Evolutionary conservation across 92 coral and sea anemone genomes (phyloP), one percentile per base, ranked within the genome.

Genomic region (Actinernus sp.): DNA sequence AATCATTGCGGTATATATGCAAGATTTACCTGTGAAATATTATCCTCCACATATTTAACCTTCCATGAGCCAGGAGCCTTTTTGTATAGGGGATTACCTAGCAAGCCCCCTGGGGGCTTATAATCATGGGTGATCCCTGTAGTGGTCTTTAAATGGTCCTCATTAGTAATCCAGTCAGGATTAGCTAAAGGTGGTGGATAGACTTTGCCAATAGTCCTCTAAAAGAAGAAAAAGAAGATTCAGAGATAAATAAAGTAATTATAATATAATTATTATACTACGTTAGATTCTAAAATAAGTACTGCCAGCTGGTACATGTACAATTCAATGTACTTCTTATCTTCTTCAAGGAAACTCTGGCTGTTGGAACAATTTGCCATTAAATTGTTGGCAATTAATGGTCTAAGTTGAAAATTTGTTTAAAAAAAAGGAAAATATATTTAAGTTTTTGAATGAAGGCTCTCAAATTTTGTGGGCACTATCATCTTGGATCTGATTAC

Each of bases 1-100:
- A n/a, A n/a, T n/a, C n/a, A n/a, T n/a, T n/a, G n/a, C n/a, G n/a
- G n/a, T n/a, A n/a, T n/a, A n/a, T n/a, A n/a, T n/a, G n/a, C n/a
- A n/a, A 14, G 14, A 23, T 53, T 29, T 54, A 89, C 96, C 79
- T 87, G 87, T 21, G 88, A 78, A 61, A 94, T 94, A 26, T 93
- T 84, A 43, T 94, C 98, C 37, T 94, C 97, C 1, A 84, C 90
- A 81, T 91, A 94, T 32, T 84, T 85, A 17, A 87, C 90, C 40
- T 94, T 87, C 97, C 97, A 94, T 46, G 97, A 91, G 1, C 94
- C 97, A 9, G 98, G 95, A 9, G 98, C 92, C 59, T 84, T 94
- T 49, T 91, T 94, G 76, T 87, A 87, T 6, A 74, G 56, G 26
- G 94, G 89, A 40, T 91, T 92, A 14, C 83, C 50, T 31, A 94